A percentile compares a stretch with the other conserved stretches of the same genome.
Conservation (phyloP, 2,797 vertebrate species). For the Yasuhikotakia modesta region DNA sequence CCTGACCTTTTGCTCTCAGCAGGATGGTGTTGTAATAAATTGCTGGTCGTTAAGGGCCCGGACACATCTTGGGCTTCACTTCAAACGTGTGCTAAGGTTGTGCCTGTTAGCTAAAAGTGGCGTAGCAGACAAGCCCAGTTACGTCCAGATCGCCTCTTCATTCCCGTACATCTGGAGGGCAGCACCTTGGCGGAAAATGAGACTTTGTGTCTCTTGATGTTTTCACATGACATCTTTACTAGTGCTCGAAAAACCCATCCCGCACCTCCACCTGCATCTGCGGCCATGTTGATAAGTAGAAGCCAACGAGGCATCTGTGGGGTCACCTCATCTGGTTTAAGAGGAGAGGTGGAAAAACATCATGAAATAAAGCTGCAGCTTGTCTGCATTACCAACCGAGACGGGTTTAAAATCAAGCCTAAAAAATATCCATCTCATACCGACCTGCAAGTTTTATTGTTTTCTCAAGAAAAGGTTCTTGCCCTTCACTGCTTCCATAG, state of each 20-base stretch:
- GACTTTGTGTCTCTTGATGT: constrained; percentile 79
- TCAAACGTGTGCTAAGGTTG: constrained; percentile 74
- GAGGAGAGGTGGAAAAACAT: constrained; percentile 52
- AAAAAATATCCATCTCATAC: constrained; percentile 71
- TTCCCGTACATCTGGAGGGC: constrained; percentile 80
- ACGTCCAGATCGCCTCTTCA: constrained; percentile 65
- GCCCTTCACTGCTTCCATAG: constrained; percentile 52
- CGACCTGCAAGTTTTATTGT: constrained; percentile 62
- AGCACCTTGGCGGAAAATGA: constrained; percentile 79
- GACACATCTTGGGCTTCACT: constrained; percentile 77
- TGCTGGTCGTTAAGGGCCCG: constrained; percentile 74
- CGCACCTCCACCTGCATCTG: constrained; percentile 56
- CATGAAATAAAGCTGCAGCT: constrained; percentile 62
- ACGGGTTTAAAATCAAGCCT: constrained; percentile 70
- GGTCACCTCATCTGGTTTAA: constrained; percentile 56
- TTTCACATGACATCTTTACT: constrained; percentile 82
- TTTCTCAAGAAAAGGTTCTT: constrained; percentile 61
- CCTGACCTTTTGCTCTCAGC: constrained; percentile 70
- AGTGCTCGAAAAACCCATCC: constrained; percentile 69
- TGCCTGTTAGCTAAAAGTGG: constrained; percentile 76
- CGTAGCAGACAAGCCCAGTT: constrained; percentile 66
- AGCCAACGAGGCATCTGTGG: constrained; percentile 40
- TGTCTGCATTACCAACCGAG: constrained; percentile 70
- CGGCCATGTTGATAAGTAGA: constrained; percentile 66
- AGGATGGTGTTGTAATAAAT: constrained; percentile 77